phyloP scores from a whole-genome alignment of 2,113 vertebrate genomes.

The Corythaixoides concolor region DNA sequence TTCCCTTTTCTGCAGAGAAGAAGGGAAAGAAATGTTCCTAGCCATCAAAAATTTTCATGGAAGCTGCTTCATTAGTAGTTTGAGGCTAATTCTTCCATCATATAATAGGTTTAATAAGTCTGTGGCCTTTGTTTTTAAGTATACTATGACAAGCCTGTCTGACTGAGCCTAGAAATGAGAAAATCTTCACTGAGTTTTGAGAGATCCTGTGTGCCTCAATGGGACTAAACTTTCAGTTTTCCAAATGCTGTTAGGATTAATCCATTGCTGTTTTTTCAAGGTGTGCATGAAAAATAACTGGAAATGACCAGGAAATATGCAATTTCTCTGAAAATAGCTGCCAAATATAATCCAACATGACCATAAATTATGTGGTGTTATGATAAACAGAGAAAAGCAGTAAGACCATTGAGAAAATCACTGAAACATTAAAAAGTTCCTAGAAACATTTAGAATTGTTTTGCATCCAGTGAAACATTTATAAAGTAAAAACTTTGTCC shows the following conservation, averaged over 20 bases:
- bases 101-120: not conserved
- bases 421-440: not conserved
- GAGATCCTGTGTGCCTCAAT: not conserved
- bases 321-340: not conserved
- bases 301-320: not conserved
- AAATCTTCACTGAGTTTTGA: not conserved
- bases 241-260: not conserved
- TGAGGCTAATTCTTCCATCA: not conserved
- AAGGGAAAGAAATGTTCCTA: not conserved
- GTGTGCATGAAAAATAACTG: not conserved
- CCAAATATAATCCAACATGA: not conserved
- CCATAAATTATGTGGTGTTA: not conserved
- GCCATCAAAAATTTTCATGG: not conserved
- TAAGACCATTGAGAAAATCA: not conserved
- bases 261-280: not conserved
- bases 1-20: not conserved
- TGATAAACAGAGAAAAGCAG: not conserved
- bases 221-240: not conserved
- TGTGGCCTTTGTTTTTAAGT: not conserved
- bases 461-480: not conserved
- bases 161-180: not conserved
- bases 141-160: not conserved
- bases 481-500: not conserved
- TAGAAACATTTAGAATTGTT: not conserved
- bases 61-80: not conserved